Base-by-base conservation (phyloP, 2,888 invertebrate species). In the Hyposoter didymator region DNA sequence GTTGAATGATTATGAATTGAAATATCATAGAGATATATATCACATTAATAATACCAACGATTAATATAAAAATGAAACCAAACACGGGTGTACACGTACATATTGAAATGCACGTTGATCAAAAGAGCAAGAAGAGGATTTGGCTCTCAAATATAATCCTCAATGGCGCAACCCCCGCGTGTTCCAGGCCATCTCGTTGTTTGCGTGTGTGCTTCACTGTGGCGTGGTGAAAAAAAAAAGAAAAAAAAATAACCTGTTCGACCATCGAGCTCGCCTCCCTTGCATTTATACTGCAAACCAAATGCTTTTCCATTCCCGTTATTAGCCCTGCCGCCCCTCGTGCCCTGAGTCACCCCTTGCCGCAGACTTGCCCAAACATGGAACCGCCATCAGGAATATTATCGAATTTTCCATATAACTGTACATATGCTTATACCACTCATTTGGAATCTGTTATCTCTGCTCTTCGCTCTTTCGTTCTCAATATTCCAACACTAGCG, bases 271-370 rank as follows among this genome's bases (percentile, higher is more conserved):
- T 74, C 70, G 45, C 43, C 35, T 49, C 62, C 43, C 59, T 43
- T 49, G 47, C 52, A 59, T 52, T 49, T 75, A 59, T 49, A 55
- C 69, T 72, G 75, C 47, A 49, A 55, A 52, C 66, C 59, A 49
- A 49, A 83, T 72, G 83, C 62, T 80, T 73, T 85, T 85, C 72
- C 82, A 85, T 67, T 85, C 83, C 69, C 83, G 83, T 85, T 85
- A 85, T 85, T 83, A 83, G 62, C 72, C 72, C 80, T 83, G 59
- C 62, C 76, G 76, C 76, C 59, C 59, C 52, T 78, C 76, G 83
- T 67, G 39, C 66, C 19, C 59, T 17, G 59, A 59, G 28, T 59
- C 59, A 59, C 39, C 22, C n/a, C 59, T 47, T 49, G 5, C 47
- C 45, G 43, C 28, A 32, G 19, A 28, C 19, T 80, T 67, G 69